Evolutionary conservation across 1,140 invertebrate species (phyloP), one percentile per base, ranked within the genome.

Genomic region (Drosophila nigromelanica): DNA sequence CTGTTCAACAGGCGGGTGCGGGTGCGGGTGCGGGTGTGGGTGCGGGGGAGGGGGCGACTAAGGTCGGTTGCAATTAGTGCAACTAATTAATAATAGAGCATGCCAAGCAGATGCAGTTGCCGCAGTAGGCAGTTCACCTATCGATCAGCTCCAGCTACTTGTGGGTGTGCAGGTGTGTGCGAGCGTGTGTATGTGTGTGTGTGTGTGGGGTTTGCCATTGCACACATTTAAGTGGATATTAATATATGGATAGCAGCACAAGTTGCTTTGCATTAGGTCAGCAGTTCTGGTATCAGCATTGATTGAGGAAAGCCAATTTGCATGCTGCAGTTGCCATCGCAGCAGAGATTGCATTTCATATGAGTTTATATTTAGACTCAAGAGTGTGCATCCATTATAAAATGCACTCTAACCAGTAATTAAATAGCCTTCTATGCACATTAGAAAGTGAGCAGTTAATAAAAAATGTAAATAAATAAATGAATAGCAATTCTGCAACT

Each of bases 11-110:
- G n/a, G n/a, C n/a, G n/a, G n/a, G n/a, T n/a, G n/a, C n/a, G n/a
- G n/a, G n/a, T n/a, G n/a, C n/a, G n/a, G n/a, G n/a, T n/a, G n/a
- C n/a, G 47, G 64, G 15, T 33, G 48, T 21, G 11, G 58, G 51
- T 24, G 42, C 42, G 33, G 12, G 7, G 45, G 14, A 55, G 15
- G 40, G 58, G 21, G 33, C 27, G 10, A 24, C 21, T 24, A 24
- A 24, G 54, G 45, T 37, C 21, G 40, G 11, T 61, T 66, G 56
- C 73, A 73, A 73, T 76, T 73, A 76, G 70, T 68, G 51, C 56
- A 50, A 61, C 61, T 76, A 67, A 76, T 76, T 76, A 76, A 76
- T 73, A 76, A 73, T 73, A 33, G 24, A 69, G 51, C 58, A 43
- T 37, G 51, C 64, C 35, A 45, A 73, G 37, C 42, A 54, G 24